Evolutionary conservation across 2,113 vertebrate genomes (phyloP).

Genomic region (Crocuta crocuta): DNA sequence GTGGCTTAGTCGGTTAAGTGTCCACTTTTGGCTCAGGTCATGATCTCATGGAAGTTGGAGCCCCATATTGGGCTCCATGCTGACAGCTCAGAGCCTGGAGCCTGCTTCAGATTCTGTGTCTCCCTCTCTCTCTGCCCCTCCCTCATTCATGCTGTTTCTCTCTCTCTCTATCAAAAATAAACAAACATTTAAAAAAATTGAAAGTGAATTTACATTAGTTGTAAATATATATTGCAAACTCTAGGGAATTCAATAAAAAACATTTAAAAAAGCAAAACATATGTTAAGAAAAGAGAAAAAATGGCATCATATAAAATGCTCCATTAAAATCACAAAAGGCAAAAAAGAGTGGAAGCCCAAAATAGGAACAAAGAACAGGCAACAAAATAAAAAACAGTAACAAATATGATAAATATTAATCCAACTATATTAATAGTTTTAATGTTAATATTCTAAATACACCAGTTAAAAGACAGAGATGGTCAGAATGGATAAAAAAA

Average conservation of each 20-base stretch:
- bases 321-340: background rate
- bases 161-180: too few species aligned
- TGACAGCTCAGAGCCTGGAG: too few species aligned
- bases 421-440: background rate
- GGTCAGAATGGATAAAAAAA: background rate
- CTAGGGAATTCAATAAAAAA: background rate
- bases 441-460: background rate
- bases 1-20: too few species aligned
- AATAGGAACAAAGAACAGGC: background rate
- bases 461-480: slow-evolving; percentile 4
- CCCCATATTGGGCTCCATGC: too few species aligned
- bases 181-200: too few species aligned
- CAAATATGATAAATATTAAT: background rate
- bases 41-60: too few species aligned
- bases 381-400: background rate
- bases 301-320: background rate
- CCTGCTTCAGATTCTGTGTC: too few species aligned
- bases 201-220: background rate
- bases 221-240: background rate
- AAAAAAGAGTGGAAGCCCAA: background rate
- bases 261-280: background rate
- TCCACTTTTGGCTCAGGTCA: too few species aligned
- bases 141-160: too few species aligned
- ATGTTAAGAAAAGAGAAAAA: background rate
- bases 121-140: too few species aligned